Percentiles rank a stretch among this genome's conserved stretches.
phyloP scores from a whole-genome alignment of 2,797 vertebrate genomes.

The Hyperoplus lanceolatus region DNA sequence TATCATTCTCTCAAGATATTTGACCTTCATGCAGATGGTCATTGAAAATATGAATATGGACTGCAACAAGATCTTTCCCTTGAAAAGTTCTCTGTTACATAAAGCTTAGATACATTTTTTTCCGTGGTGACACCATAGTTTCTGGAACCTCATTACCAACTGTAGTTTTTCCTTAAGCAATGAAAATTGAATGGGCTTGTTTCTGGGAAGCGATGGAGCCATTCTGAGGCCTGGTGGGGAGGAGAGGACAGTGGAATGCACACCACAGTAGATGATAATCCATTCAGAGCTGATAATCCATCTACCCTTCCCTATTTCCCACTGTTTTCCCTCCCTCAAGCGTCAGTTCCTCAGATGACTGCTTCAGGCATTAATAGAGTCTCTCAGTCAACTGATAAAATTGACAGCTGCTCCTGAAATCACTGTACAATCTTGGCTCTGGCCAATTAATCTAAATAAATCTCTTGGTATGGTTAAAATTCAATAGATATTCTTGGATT shows the following conservation, averaged over 20 bases:
- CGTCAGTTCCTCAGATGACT: slow-evolving; percentile 73
- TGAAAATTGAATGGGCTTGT: slow-evolving; percentile 17
- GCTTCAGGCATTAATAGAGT: slow-evolving; percentile 73
- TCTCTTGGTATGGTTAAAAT: slow-evolving; percentile 57
- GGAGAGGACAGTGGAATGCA: slow-evolving; percentile 76
- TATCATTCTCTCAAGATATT: slow-evolving; percentile 32
- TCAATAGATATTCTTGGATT: slow-evolving; percentile 56
- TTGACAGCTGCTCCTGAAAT: slow-evolving; percentile 73
- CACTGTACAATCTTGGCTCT: slow-evolving; percentile 25
- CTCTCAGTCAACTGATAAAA: slow-evolving; percentile 66
- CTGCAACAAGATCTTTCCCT: neutral
- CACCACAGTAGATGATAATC: slow-evolving; percentile 82
- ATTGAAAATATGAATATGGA: neutral
- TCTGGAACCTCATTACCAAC: slow-evolving; percentile 6
- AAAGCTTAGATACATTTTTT: neutral
- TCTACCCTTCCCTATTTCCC: slow-evolving; percentile 77
- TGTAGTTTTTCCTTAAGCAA: slow-evolving; percentile 15
- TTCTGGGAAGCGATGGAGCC: slow-evolving; percentile 48
- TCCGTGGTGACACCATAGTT: slow-evolving; percentile 6
- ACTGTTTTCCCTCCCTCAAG: slow-evolving; percentile 78
- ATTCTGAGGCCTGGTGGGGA: slow-evolving; percentile 43
- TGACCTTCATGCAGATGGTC: slow-evolving; percentile 33
- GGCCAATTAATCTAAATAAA: slow-evolving; percentile 36
- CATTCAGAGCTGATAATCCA: slow-evolving; percentile 83
- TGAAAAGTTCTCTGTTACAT: slow-evolving; percentile 3